Evolutionary conservation across 2,797 vertebrate species (phyloP), one percentile per base, ranked within the genome.

Genomic region (Varecia variegata): DNA sequence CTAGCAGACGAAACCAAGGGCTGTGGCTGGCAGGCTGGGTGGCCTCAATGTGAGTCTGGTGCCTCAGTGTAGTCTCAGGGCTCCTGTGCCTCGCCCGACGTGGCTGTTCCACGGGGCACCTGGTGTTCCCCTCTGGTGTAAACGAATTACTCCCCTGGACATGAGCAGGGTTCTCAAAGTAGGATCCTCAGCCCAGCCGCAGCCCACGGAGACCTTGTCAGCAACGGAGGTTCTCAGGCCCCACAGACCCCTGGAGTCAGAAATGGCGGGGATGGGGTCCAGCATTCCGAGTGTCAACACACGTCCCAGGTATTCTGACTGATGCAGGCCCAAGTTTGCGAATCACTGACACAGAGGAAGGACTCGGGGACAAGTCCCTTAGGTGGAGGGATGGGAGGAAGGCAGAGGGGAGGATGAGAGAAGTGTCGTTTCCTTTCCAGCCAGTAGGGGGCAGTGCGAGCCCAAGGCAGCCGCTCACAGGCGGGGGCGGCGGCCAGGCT

Each of bases 11-110:
- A 50, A 54, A 27, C 11, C 45, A 13, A 40, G 85, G 71, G 6
- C 0, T n/a, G 18, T 0, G 60, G 11, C 30, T 10, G 1, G 1
- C 45, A 1, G 84, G n/a, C 47, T 18, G 15, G 25, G 50, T 15
- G 7, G 60, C 43, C 43, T 58, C 52, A 13, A 2, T 12, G 47
- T 5, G 2, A 15, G 3, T 21, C 35, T 15, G 18, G 65, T 60
- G 2, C 12, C 47, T 13, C 15, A 14, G 1, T 2, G 12, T 4
- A 10, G 5, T 14, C 45, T 25, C 3, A 0, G 11, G 20, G 12
- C 47, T 21, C 81, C 30, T 65, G 13, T 17, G 50, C 38, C 25
- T 45, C 21, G 2, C 9, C 2, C 1, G 56, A 11, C 7, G 14
- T 30, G 2, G 35, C 0, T 35, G 32, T 25, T 25, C 47, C 86